Base-by-base conservation (phyloP, 2,113 vertebrate genomes). In the Gymnocephalus cernua region DNA sequence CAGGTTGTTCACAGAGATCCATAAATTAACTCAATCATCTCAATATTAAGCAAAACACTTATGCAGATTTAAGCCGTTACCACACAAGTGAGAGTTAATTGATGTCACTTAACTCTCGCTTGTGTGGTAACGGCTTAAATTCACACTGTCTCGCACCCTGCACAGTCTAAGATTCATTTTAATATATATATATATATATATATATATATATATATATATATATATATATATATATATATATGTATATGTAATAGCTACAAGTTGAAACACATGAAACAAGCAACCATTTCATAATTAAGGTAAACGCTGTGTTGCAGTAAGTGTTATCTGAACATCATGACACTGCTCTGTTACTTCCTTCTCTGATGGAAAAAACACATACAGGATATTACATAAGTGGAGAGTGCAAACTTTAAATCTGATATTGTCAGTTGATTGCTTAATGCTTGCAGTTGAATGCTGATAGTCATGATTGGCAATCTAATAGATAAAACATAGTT, bases 301-400 rank as follows among this genome's bases (percentile, higher is more conserved):
- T 15, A 41, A 50, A 14, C 29, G 47, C 8, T n/a, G 27, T 48
- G 57, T 58, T 64, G 65, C 58, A 64, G 38, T 3, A 4, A 2
- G 16, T 35, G 65, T 74, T 80, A 77, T 86, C 77, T n/a, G 51
- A 59, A 45, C 64, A 79, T 72, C 58, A 1, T 15, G 53, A 59
- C 19, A 0, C 50, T 2, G 16, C 1, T 25, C 4, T 12, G 48
- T 19, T 4, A 0, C 35, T 75, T 77, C 71, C 59, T 58, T 14
- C 6, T 38, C 27, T 38, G 3, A 18, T 18, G 19, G 8, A 15
- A 35, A 45, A 48, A 9, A 9, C 29, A 21, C 2, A 3, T 0
- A 44, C 64, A 80, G 72, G 81, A 86, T 78, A 21, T 83, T 77
- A 77, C 71, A 27, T 2, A 61, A 84, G 21, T 27, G 8, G 27